Evolutionary conservation across 2,797 vertebrate genomes (phyloP), one percentile per base, ranked within the genome.

Genomic region (Phrynocephalus vlangalii): DNA sequence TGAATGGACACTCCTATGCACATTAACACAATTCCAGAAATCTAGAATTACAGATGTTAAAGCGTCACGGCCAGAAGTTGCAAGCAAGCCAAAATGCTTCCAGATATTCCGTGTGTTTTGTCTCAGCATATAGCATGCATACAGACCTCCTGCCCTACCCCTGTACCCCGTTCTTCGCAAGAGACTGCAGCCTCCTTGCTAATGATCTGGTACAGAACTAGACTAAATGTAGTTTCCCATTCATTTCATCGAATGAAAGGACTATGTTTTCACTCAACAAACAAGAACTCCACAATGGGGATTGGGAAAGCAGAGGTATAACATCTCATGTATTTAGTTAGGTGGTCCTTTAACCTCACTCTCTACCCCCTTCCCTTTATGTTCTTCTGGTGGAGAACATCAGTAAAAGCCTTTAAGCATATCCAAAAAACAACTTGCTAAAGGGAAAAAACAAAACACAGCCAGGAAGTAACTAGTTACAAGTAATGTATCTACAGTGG

Each of bases 1-100:
- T 92, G 93, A 18, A 91, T 75, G 15, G 91, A 89, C 48, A 89
- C 86, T 1, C 93, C 94, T 15, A 91, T 68, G 82, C 87, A 91
- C 48, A 92, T 85, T 26, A 95, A 73, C 22, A 60, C 71, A 68
- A 91, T 56, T 10, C 94, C 94, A 52, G 89, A 87, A 71, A 90
- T 83, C 93, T 92, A 68, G 56, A 89, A 68, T 67, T 73, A 30
- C 8, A 48, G 28, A 84, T 56, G 26, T 85, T 67, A 72, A 77
- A 82, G 6, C 13, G 30, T 81, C 33, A 86, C 13, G 87, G 5
- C 18, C 30, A 79, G 50, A 83, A 84, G 22, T 15, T 80, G 26
- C 11, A 76, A 76, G 38, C 4, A 20, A 76, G 24, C 20, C 38
- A 76, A 76, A 26, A 26, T 76, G 22, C 38, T 44, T 76, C 38